phyloP scores from a whole-genome alignment of 2,888 invertebrate genomes.

The Diloba caeruleocephala region DNA sequence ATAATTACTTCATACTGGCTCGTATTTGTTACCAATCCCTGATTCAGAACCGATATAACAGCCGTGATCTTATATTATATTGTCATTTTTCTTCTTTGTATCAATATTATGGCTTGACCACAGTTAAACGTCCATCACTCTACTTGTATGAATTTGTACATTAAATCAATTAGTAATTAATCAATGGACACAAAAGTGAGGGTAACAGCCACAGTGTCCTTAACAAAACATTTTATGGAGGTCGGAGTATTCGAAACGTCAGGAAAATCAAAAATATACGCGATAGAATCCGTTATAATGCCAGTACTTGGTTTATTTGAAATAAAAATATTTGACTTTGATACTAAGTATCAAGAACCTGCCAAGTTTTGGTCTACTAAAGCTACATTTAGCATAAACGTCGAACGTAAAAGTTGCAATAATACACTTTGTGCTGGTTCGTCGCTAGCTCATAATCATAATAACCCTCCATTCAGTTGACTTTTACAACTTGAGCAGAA shows the following conservation, averaged over 20 bases:
- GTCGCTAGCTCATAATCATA: constrained; percentile 36
- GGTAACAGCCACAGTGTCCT: too few species aligned
- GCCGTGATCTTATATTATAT: constrained; percentile 7
- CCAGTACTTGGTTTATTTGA: too few species aligned
- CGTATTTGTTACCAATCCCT: constrained; percentile 21
- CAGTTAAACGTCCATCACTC: constrained; percentile 1
- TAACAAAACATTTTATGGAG: too few species aligned
- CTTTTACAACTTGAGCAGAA: constrained; percentile 41
- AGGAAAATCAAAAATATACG: too few species aligned
- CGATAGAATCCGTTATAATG: too few species aligned
- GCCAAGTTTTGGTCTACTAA: constrained; percentile 15
- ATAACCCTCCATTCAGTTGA: constrained; percentile 41
- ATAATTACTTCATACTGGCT: constrained; percentile 33
- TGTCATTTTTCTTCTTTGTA: constrained; percentile 2
- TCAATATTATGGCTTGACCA: constrained; percentile 5
- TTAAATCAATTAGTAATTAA: not conserved
- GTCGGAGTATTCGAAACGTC: too few species aligned
- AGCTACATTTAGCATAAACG: constrained; percentile 23
- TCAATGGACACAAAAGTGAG: not conserved
- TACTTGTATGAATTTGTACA: constrained; percentile 2
- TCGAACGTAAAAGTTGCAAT: constrained; percentile 21
- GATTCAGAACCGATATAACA: constrained; percentile 6
- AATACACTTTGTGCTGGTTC: constrained; percentile 36
- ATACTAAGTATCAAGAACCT: not conserved
- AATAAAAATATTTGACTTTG: too few species aligned